Evolutionary conservation across 2,888 invertebrate genomes (phyloP).

Genomic region (Pandemis corylana): DNA sequence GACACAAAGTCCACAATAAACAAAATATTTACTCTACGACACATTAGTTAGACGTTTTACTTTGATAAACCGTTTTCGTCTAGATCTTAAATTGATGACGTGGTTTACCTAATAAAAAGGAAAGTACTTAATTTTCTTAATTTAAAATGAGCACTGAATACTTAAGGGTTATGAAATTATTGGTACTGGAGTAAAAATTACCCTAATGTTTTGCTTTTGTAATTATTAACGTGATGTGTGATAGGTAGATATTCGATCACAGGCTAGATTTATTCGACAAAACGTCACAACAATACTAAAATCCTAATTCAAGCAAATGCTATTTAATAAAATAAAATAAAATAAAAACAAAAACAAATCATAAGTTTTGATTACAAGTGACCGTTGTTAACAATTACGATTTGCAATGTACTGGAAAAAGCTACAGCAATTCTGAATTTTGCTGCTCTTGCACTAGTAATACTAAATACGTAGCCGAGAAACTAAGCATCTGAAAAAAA

Average conservation of each 20-base stretch:
- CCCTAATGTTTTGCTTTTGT: too few species aligned
- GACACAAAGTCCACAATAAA: background rate
- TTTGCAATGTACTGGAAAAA: background rate
- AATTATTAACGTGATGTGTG: too few species aligned
- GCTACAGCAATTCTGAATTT: background rate
- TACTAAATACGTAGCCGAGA: constrained; percentile 15
- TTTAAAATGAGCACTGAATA: too few species aligned
- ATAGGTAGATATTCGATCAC: too few species aligned
- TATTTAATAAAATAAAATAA: too few species aligned
- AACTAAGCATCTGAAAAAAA: constrained; percentile 9
- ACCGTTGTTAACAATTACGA: background rate
- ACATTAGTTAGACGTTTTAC: background rate
- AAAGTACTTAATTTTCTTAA: background rate
- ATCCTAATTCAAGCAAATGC: too few species aligned
- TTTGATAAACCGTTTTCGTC: background rate
- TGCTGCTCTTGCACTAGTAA: constrained; percentile 13
- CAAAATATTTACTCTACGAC: background rate
- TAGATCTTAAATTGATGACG: background rate
- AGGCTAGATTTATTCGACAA: too few species aligned
- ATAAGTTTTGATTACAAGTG: too few species aligned
- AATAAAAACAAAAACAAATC: too few species aligned
- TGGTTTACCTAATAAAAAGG: background rate
- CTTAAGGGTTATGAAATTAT: too few species aligned
- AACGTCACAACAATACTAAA: too few species aligned
- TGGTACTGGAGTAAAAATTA: too few species aligned